Evolutionary conservation across 1,140 invertebrate species (phyloP), one percentile per base, ranked within the genome.

Genomic region (Ruditapes philippinarum): DNA sequence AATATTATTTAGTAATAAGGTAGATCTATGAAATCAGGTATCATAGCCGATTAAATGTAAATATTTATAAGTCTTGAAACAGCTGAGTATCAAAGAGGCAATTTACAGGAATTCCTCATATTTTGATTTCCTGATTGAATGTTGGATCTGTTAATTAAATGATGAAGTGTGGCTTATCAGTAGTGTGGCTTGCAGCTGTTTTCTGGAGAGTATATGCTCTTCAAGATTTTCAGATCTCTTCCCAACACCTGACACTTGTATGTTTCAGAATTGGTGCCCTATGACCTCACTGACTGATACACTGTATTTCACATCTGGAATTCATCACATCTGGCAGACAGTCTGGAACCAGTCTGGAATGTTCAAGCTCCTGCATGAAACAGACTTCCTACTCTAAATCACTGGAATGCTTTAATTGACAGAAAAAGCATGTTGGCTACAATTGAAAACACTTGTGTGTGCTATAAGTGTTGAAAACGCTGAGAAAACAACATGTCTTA

Each of bases 271-370:
- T 62, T 78, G 36, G 54, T 82, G 42, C 60, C 83, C 88, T 89
- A 57, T 89, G 90, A 82, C 65, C 90, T 54, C 68, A 60, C 76
- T 54, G 87, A 82, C 87, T 89, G 87, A 82, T 89, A 89, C 79
- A 89, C 87, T 74, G 65, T 76, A 42, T 76, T 82, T 78, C 60
- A 68, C 90, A 91, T 91, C 84, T 91, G 90, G 90, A 79, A 91
- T 81, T 87, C 76, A 89, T 86, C 78, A 83, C 62, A 83, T 89
- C 65, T 87, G 70, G 82, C 88, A 91, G 90, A 91, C 90, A 89
- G 78, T 76, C 68, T 82, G 87, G 87, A 82, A 89, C 87, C 87
- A 89, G 87, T 76, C 87, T 89, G 87, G 87, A 82, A 89, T 89
- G 78, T 83, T 82, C 87, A 89, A 89, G 87, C 87, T 74, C 57